Evolutionary conservation across 2,113 vertebrate species (phyloP), one percentile per base, ranked within the genome.

Genomic region (Haemorhous mexicanus): DNA sequence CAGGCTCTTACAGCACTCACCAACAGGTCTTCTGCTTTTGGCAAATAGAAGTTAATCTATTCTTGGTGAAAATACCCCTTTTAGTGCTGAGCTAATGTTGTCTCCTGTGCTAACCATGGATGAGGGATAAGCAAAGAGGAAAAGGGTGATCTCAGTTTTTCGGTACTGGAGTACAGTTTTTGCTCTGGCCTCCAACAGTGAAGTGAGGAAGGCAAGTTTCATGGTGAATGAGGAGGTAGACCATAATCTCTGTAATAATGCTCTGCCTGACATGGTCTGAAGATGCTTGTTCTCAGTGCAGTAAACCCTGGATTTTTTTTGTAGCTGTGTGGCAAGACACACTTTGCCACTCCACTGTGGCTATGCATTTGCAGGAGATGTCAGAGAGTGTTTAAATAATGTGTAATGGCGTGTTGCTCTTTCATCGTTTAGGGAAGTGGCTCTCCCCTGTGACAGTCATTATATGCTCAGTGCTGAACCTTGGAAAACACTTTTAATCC

Each of bases 401-500:
- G 84, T 92, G 91, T 85, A 95, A 93, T 93, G 91, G 78, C 22
- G 1, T 94, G 91, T 91, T 97, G 89, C 90, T 95, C 78, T 96
- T 96, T 94, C 91, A 95, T 94, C 89, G 83, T 87, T 90, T 94
- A 95, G 74, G 90, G 87, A 91, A 96, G 94, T 94, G 89, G 78
- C 91, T 95, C 89, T 95, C 91, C 90, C 87, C 89, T 95, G 94
- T 96, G 94, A 95, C 91, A 95, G 78, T 95, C 94, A 91, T 97
- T 95, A 94, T 91, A 96, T 91, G 91, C 80, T 96, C 87, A 83
- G 84, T 90, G 74, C 84, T 93, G 84, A 95, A 95, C 87, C 89
- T 82, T 76, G 66, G 78, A 95, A 92, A 95, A 95, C 70, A 79
- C 84, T 89, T 95, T 73, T 83, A 95, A 95, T 94, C 84, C 75